Percentiles rank a stretch among this genome's conserved stretches.
Evolutionary conservation across 2,888 invertebrate genomes (phyloP).

Genomic region (Diplazon laetatorius): DNA sequence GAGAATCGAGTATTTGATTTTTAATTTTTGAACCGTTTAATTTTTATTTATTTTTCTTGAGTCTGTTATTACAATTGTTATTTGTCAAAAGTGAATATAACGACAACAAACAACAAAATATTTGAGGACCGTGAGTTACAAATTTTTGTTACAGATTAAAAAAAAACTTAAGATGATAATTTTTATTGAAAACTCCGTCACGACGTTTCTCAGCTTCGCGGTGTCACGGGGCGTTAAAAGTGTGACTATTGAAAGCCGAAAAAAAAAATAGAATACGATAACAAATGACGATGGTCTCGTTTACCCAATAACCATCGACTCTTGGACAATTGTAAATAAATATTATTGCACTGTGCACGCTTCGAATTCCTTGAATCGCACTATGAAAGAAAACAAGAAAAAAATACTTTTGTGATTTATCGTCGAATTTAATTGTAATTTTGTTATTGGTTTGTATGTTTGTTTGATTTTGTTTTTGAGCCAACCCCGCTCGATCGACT

Average conservation of each 20-base stretch:
- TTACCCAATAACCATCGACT: slow-evolving; percentile 47
- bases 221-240: too few relatives aligned
- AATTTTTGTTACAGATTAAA: slow-evolving; percentile 30
- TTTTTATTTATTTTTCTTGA: slow-evolving; percentile 50
- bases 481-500: neutral
- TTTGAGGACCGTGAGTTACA: slow-evolving; percentile 39
- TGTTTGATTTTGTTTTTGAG: slow-evolving; percentile 5
- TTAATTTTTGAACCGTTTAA: slow-evolving; percentile 38
- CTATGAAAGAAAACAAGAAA: slow-evolving; percentile 16
- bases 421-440: slow-evolving; percentile 30
- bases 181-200: too few relatives aligned
- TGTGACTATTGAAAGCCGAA: too few relatives aligned
- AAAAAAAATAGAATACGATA: neutral
- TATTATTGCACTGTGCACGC: slow-evolving; percentile 30
- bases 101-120: slow-evolving; percentile 7
- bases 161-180: slow-evolving; percentile 19
- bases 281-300: slow-evolving; percentile 3
- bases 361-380: slow-evolving; percentile 42
- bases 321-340: slow-evolving; percentile 60
- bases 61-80: slow-evolving; percentile 26
- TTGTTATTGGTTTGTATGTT: neutral
- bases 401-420: slow-evolving; percentile 42
- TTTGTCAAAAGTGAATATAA: neutral
- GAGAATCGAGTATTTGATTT: slow-evolving; percentile 27
- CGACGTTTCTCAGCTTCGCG: too few relatives aligned